Evolutionary conservation across 2,113 vertebrate species (phyloP).

Genomic region (Lepisosteus osseus): DNA sequence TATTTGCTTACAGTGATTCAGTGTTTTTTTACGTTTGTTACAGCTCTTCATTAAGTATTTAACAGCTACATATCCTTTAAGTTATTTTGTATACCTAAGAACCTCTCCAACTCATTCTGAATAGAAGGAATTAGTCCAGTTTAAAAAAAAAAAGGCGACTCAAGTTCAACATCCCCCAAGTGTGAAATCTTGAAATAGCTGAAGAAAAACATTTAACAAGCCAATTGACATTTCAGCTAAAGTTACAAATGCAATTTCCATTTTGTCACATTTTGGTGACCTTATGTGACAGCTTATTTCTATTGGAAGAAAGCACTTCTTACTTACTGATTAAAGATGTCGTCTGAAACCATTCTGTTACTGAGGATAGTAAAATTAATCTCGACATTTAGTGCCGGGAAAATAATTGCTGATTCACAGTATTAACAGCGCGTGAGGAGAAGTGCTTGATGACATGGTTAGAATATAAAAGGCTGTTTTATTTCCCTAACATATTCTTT

Average conservation of each 20-base stretch:
- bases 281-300: conserved; percentile 85
- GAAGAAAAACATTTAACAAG: conserved; percentile 64
- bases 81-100: neutral
- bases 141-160: neutral
- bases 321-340: conserved; percentile 86
- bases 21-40: too few relatives aligned
- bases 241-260: conserved; percentile 83
- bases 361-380: conserved; percentile 78
- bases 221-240: conserved; percentile 82
- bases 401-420: conserved; percentile 88
- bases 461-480: conserved; percentile 1
- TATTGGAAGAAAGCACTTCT: conserved; percentile 75
- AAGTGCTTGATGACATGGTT: conserved; percentile 28
- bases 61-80: neutral
- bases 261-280: conserved; percentile 85
- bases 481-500: conserved; percentile 1
- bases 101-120: neutral
- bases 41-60: neutral
- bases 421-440: conserved; percentile 56
- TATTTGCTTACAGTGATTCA: too few relatives aligned
- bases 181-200: conserved; percentile 56
- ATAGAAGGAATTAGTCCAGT: conserved; percentile 14
- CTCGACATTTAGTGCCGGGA: conserved; percentile 81
- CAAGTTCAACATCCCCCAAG: conserved; percentile 33
- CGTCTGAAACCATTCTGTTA: conserved; percentile 93